phyloP scores from a whole-genome alignment of 2,888 invertebrate species.

The Papilio protenor region DNA sequence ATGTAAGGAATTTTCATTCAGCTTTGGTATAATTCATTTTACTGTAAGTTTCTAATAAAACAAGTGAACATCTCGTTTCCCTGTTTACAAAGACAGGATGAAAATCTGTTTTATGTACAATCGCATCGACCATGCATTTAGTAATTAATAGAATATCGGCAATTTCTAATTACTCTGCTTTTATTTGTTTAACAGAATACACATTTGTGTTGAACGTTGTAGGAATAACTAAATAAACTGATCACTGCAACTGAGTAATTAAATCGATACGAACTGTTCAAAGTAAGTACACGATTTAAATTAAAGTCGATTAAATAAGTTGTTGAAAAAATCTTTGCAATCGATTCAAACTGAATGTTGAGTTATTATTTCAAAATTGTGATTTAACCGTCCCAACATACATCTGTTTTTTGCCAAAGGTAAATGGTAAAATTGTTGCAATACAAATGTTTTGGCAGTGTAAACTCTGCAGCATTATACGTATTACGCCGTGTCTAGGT shows the following conservation, averaged over 20 bases:
- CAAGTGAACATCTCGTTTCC: background rate
- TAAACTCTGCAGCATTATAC: background rate
- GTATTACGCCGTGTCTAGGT: background rate
- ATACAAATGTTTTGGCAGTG: background rate
- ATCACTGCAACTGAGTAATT: background rate
- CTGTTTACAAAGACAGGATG: background rate
- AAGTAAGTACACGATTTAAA: background rate
- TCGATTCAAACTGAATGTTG: background rate
- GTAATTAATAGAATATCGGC: background rate
- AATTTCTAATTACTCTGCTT: slow-evolving; percentile 1
- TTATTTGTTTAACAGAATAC: background rate
- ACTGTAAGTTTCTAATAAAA: too few relatives aligned
- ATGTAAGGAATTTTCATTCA: background rate
- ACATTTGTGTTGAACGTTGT: background rate
- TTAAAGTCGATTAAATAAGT: background rate
- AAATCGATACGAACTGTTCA: background rate
- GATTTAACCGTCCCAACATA: background rate
- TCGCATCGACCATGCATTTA: background rate
- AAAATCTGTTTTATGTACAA: background rate
- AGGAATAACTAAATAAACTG: background rate
- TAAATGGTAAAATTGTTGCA: background rate
- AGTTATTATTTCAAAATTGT: too few relatives aligned
- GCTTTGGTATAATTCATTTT: too few relatives aligned
- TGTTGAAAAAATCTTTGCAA: background rate
- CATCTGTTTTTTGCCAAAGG: too few relatives aligned